Base-by-base conservation (phyloP, 2,888 invertebrate genomes). In the Eupithecia pulchellata region DNA sequence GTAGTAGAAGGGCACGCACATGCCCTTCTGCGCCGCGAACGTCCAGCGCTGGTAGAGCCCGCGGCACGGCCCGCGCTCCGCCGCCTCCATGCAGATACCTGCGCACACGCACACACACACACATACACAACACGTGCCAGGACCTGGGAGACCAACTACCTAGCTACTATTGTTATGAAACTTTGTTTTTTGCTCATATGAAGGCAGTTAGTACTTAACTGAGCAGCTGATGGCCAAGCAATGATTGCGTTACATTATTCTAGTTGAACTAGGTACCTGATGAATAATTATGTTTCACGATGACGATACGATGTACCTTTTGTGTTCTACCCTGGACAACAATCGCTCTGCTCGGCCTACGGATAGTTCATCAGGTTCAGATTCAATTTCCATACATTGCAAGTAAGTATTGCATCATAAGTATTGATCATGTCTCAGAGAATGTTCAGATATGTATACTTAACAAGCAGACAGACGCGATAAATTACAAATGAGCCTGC, bases 21-120 rank as follows among this genome's bases (percentile, higher is more conserved):
- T 96, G 70, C 96, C 95, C 83, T 96, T 96, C 67, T 91, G 89
- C 0, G 95, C 88, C 84, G 97, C 97, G 94, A 97, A 99, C 76
- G 97, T 96, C 97, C 98, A 99, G 70, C 99, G 96, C 80, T 96
- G 96, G 91, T 97, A 98, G 82, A 96, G 95, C 0, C 98, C 99
- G 70, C 97, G 96, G 88, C 99, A 99, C 1, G 98, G 98, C 1
- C 99, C 99, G 34, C 93, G 90, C 78, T 98, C 97, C 32, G 96
- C 95, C 27, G 95, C 94, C 87, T 97, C 96, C 95, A 96, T 96
- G 86, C 99, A 99, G 68, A 98, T 97, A 82, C 97, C 98, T 98
- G 79, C 39, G n/a, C 47, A 20, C 47, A 8, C 11, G 3, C n/a
- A 20, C 17, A 32, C 32, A n/a, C n/a, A n/a, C 61, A 60, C 9